Conservation (phyloP, 2,113 vertebrate species). For the Psettodes erumei region DNA sequence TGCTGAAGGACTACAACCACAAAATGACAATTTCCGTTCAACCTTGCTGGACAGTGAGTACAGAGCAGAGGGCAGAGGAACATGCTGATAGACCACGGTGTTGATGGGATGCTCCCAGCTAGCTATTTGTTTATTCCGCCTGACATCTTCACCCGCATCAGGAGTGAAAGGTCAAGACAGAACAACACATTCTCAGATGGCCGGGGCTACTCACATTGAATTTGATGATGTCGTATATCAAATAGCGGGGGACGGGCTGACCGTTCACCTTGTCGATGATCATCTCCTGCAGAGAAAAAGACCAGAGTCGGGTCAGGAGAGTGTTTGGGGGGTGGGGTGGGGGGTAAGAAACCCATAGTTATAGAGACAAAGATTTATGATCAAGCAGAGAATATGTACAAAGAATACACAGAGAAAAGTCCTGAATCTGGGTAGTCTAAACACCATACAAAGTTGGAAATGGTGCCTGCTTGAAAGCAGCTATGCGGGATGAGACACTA, state of each 20-base stretch:
- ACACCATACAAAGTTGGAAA: neutral
- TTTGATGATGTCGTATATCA: conserved; percentile 99
- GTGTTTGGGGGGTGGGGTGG: too few relatives aligned
- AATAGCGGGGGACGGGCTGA: conserved; percentile 94
- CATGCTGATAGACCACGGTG: neutral
- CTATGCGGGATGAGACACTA: conserved; percentile 5
- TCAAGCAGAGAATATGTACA: neutral
- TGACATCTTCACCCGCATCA: conserved; percentile 18
- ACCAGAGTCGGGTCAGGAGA: conserved; percentile 13
- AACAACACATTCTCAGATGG: conserved; percentile 19
- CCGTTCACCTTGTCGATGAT: conserved; percentile 98
- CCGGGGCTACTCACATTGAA: conserved; percentile 91
- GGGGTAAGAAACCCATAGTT: neutral
- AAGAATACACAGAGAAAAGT: neutral
- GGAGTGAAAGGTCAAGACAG: conserved; percentile 18
- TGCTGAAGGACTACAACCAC: neutral
- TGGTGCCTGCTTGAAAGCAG: neutral
- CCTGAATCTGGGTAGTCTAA: neutral
- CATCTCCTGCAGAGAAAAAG: conserved; percentile 91
- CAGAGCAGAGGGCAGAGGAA: neutral
- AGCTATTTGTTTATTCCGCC: conserved; percentile 1
- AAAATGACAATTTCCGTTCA: conserved; percentile 13
- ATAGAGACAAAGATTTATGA: neutral
- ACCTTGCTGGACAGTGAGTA: neutral
- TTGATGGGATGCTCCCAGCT: neutral